Percentiles rank a stretch among this genome's conserved stretches.
These are phyloP conservation scores for Polypedilum pembai DNA, from an alignment of 1,140 invertebrate genomes.

Conservation along the genomic window DNA sequence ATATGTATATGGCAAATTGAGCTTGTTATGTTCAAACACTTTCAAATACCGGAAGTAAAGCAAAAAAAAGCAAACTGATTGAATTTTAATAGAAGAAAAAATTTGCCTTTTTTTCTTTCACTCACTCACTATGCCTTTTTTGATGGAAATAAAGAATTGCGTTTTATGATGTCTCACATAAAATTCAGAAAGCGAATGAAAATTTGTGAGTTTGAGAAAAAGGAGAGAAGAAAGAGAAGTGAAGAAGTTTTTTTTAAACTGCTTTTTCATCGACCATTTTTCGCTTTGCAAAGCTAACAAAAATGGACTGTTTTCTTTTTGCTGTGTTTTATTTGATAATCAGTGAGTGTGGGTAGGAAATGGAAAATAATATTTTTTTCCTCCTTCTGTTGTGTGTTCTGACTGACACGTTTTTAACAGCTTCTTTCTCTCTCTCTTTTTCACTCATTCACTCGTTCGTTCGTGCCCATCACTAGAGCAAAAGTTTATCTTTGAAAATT, in stretches of 20 bases:
- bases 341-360: background rate
- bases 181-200: background rate
- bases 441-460: too few species aligned
- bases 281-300: background rate
- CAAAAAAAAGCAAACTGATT: background rate
- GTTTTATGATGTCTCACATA: background rate
- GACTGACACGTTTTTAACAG: background rate
- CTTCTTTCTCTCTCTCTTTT: too few species aligned
- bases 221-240: background rate
- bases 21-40: background rate
- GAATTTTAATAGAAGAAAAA: conserved; percentile 7
- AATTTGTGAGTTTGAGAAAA: background rate
- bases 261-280: background rate
- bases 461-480: too few species aligned
- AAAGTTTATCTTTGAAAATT: too few species aligned
- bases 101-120: background rate
- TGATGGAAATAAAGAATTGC: background rate
- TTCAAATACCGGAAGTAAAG: background rate
- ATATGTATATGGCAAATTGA: conserved; percentile 12
- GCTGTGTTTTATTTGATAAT: background rate
- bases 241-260: background rate
- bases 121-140: background rate
- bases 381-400: background rate
- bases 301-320: background rate
- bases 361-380: background rate